Evolutionary conservation across 2,797 vertebrate genomes (phyloP), one percentile per base, ranked within the genome.

Genomic region (Myotis findleyi): DNA sequence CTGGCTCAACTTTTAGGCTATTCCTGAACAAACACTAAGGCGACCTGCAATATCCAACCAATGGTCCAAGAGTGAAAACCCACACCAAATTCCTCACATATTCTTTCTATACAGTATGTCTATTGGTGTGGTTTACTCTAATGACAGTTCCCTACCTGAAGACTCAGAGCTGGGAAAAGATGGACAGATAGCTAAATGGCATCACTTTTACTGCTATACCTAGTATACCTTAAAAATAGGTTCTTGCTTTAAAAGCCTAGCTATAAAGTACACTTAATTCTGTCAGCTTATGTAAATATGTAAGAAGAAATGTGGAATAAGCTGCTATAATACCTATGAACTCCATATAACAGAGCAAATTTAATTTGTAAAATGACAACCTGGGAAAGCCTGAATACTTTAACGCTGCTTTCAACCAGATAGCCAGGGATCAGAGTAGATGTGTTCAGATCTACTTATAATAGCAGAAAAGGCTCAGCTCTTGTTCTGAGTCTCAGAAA

Each of bases 331-430:
- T 33, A 53, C 1, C 47, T 71, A 62, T 41, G 44, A 81, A 1
- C 9, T 84, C 68, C 33, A 92, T 16, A 30, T 36, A 87, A 71
- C 7, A 71, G 8, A 83, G 18, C 5, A 89, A 71, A 93, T 49
- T 82, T 79, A 83, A 62, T 79, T 44, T 66, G 30, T 76, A 92
- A 96, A 96, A 94, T 80, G 86, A 84, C 7, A 49, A 87, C 27
- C 27, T 79, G 21, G 20, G 30, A 71, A 88, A 81, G 38, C 7
- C 68, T 72, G 38, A 87, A 57, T 30, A 84, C 30, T 71, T 84
- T 41, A 80, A 89, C 8, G 12, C 16, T 89, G 16, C 69, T 23
- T 86, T 90, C 62, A 87, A 21, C 21, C 27, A 82, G 53, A 21
- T 8, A 90, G 3, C 12, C 73, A 91, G 75, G 14, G 12, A 36